Evolutionary conservation across 2,888 invertebrate genomes (phyloP), one percentile per base, ranked within the genome.

Genomic region (Hofmannophila pseudospretella): DNA sequence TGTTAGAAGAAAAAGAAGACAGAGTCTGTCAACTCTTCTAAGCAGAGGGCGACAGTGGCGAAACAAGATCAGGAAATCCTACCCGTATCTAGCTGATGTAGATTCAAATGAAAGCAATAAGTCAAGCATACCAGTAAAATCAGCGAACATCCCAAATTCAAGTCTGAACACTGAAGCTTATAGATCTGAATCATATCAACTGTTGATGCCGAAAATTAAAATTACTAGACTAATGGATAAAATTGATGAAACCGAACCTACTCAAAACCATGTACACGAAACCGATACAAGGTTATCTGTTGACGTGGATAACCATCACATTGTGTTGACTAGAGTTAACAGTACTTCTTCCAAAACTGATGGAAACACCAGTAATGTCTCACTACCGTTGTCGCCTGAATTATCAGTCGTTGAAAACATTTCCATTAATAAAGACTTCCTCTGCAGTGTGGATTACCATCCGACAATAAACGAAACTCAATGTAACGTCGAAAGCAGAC

Each of bases 371-470:
- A 84, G 78, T 42, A 77, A 58, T 38, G 41, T 76, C 0, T 77
- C 82, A 1, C 47, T 78, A 11, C 82, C 82, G 0, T 44, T 67
- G 14, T 86, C 85, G 10, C 85, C 85, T 2, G 84, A 80, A 48
- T 45, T 86, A 25, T 85, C 85, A 2, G 58, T 84, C 7, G 84
- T 85, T 2, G 84, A 84, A 62, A 78, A 76, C 38, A 49, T 86
- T 38, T 74, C 80, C 1, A 36, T 84, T 3, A 68, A 54, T 31
- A 73, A 68, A 52, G 71, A 68, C 19, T 39, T 62, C 4, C 40
- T 76, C 3, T 51, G 42, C 11, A 49, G 29, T 38, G 26, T 48
- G 3, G 54, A 54, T 8, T 41, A 54, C n/a, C 40, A 45, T 25
- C 64, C 66, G 0, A 66, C 54, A 31, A 34, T 73, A 13, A 70